Percentiles rank a stretch among this genome's conserved stretches.
Conservation (phyloP, 2,797 vertebrate species). For the Iguana delicatissima region DNA sequence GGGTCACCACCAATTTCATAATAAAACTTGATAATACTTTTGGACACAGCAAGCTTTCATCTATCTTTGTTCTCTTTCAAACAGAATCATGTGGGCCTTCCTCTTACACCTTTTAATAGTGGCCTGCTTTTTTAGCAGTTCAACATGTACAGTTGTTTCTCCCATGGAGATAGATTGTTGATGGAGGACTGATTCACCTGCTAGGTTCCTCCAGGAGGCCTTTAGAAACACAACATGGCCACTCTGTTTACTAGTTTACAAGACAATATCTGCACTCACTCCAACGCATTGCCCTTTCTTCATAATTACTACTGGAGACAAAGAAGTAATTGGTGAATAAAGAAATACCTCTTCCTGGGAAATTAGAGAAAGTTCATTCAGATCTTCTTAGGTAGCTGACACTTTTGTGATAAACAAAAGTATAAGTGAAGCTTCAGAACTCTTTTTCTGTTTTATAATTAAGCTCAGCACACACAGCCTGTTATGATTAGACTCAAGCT, state of each 20-base stretch:
- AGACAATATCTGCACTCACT: not conserved
- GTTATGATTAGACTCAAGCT: conserved; percentile 21
- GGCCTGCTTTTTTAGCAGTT: not conserved
- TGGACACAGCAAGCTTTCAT: not conserved
- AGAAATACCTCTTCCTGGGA: not conserved
- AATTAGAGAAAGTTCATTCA: conserved; percentile 16
- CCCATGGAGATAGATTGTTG: not conserved
- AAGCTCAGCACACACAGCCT: not conserved
- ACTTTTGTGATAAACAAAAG: conserved; percentile 38
- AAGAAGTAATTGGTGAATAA: conserved; percentile 18
- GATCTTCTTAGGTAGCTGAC: conserved; percentile 16
- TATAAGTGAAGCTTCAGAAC: not conserved
- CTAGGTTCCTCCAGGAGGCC: not conserved
- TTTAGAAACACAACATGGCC: not conserved
- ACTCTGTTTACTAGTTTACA: not conserved
- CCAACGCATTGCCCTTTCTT: not conserved
- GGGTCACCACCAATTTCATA: not conserved
- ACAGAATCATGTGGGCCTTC: not conserved
- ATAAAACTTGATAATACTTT: not conserved
- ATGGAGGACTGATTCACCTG: not conserved
- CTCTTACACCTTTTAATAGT: not conserved
- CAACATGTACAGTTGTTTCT: not conserved
- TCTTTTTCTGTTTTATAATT: conserved; percentile 8
- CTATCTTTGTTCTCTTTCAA: not conserved
- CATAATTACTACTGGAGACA: conserved; percentile 18